Conservation (phyloP, 2,113 vertebrate species). For the Nibea albiflora region DNA sequence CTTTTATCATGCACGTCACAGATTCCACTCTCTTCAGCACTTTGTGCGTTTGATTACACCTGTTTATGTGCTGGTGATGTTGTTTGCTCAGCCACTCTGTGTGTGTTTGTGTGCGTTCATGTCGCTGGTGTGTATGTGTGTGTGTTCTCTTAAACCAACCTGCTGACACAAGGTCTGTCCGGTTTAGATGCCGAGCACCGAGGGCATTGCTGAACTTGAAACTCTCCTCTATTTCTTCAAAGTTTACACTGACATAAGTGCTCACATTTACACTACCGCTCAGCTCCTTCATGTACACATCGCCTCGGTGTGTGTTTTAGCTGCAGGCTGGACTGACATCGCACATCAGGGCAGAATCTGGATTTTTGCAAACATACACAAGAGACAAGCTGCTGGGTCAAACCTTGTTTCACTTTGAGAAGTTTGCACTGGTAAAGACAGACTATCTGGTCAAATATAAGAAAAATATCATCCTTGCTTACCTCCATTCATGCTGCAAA, state of each 20-base stretch:
- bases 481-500: background rate
- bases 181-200: constrained; percentile 48
- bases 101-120: constrained; percentile 9
- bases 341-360: constrained; percentile 4
- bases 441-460: background rate
- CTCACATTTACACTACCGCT: constrained; percentile 42
- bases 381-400: background rate
- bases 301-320: constrained; percentile 47
- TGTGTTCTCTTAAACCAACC: constrained; percentile 75
- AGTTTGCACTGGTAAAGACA: background rate
- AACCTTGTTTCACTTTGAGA: constrained; percentile 11
- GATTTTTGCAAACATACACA: constrained; percentile 26
- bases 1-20: constrained; percentile 78
- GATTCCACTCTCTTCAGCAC: constrained; percentile 78
- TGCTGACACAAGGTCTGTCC: constrained; percentile 80
- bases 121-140: constrained; percentile 31
- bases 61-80: constrained; percentile 73
- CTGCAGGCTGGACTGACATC: constrained; percentile 32
- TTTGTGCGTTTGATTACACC: constrained; percentile 79
- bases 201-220: constrained; percentile 58
- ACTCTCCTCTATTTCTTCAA: constrained; percentile 48
- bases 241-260: constrained; percentile 68
- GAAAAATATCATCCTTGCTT: background rate
- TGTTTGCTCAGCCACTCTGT: constrained; percentile 76
- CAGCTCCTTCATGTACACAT: constrained; percentile 29